Conservation (phyloP, 2,797 vertebrate species). For the Rhinogobio ventralis region DNA sequence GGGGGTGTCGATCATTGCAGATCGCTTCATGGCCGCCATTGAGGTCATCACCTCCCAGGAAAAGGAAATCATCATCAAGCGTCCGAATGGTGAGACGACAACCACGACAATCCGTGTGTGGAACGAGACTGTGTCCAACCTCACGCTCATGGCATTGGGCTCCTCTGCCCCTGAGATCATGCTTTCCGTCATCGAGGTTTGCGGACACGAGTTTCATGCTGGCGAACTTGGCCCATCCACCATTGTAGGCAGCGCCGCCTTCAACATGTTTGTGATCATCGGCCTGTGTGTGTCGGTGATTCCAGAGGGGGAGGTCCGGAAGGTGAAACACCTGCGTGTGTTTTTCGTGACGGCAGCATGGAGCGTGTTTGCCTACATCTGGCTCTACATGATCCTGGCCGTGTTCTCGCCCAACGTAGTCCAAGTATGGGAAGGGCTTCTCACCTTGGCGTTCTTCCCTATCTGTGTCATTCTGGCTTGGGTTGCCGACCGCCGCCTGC, state of each 20-base stretch:
- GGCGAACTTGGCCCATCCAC: conserved; percentile 94
- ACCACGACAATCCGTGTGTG: conserved; percentile 94
- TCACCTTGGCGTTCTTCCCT: conserved; percentile 96
- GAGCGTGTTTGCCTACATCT: conserved; percentile 99
- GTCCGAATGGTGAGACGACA: conserved; percentile 94
- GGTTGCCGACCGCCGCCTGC: conserved; percentile 92
- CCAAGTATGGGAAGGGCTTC: conserved; percentile 97
- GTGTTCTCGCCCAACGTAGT: conserved; percentile 97
- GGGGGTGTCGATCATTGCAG: conserved; percentile 97
- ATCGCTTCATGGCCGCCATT: conserved; percentile 99
- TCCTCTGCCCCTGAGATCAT: conserved; percentile 97
- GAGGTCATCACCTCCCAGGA: conserved; percentile 99
- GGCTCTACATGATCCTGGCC: conserved; percentile 98
- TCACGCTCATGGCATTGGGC: conserved; percentile 97
- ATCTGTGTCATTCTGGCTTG: conserved; percentile 95
- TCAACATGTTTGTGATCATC: conserved; percentile 99
- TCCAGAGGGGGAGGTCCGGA: conserved; percentile 94
- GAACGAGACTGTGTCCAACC: conserved; percentile 98
- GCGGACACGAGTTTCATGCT: conserved; percentile 92
- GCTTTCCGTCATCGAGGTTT: conserved; percentile 95
- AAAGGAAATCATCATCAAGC: conserved; percentile 92
- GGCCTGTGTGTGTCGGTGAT: conserved; percentile 95
- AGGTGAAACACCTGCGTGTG: conserved; percentile 95
- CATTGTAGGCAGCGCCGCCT: conserved; percentile 96
- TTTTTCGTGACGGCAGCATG: conserved; percentile 97